Evolutionary conservation across 2,113 vertebrate genomes (phyloP), one percentile per base, ranked within the genome.

Genomic region (Dissostichus mawsoni): DNA sequence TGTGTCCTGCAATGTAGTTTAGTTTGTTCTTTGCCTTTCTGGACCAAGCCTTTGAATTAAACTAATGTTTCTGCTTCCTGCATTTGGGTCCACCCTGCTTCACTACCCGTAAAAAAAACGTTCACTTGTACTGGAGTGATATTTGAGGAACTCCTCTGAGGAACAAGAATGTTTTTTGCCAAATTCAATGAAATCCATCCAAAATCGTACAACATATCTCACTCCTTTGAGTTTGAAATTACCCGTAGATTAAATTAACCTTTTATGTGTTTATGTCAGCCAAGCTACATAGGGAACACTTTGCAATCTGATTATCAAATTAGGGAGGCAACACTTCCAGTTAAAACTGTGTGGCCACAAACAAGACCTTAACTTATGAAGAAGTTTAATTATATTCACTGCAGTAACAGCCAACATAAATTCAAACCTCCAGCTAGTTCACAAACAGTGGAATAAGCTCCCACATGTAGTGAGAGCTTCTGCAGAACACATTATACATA

Each of bases 381-480:
- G 33, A 10, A 45, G 10, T 71, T 55, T 76, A 36, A 63, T 71
- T 63, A 62, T 23, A 45, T 62, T 77, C 73, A 44, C 41, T 51
- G 3, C 48, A 53, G 47, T 2, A 16, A 47, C 69, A 71, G 25
- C 14, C 59, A 50, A 55, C 56, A 79, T 16, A 48, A 36, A 16
- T 66, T 70, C 55, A 44, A 63, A 57, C 53, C 18, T 77, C 44
- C 63, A 69, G 64, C 66, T 69, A 67, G 59, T 70, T 44, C 59
- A 63, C 8, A 2, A 66, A 71, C 10, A 55, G 23, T n/a, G 2
- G 47, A 72, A 29, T 4, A 55, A 66, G 50, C 12, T n/a, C 41
- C 17, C 53, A 78, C 23, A 23, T 64, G 69, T 53, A 33, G 16
- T n/a, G 52, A 48, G 36, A 14, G 20, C 20, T 71, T 72, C 63